These are phyloP conservation scores for Leucoraja erinaceus DNA, from an alignment of 2,113 vertebrate genomes.

Conservation along the genomic window DNA sequence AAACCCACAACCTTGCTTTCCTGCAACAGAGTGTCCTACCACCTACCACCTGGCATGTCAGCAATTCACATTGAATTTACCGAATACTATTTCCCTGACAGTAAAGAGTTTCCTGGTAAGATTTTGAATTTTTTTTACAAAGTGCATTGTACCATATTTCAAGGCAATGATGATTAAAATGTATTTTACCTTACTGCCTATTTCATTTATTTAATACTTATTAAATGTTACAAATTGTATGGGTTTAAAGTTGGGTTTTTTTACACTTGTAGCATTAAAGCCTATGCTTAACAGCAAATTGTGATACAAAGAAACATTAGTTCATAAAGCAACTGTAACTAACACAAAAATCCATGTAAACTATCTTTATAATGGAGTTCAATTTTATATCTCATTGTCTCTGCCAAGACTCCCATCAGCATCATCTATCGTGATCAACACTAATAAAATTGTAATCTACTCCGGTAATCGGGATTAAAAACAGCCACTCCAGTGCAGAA, in stretches of 20 bases:
- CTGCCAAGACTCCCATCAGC: too few relatives aligned
- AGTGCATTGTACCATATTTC: too few relatives aligned
- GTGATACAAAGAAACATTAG: background rate
- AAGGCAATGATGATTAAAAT: too few relatives aligned
- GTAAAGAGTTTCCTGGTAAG: conserved; percentile 74
- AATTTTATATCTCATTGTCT: background rate
- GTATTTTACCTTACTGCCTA: too few relatives aligned
- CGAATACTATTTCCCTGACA: conserved; percentile 91
- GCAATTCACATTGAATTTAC: conserved; percentile 91
- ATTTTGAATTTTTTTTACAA: background rate
- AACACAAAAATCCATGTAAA: background rate
- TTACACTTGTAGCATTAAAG: background rate
- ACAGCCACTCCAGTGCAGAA: too few relatives aligned
- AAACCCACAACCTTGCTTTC: conserved; percentile 83
- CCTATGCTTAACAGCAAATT: background rate
- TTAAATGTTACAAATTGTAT: background rate
- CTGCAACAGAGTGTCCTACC: conserved; percentile 74
- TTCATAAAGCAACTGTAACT: background rate
- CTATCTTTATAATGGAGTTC: background rate
- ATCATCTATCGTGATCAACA: too few relatives aligned
- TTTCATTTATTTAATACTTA: background rate
- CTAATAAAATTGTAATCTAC: too few relatives aligned
- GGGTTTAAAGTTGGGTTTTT: background rate
- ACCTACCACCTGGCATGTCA: conserved; percentile 67
- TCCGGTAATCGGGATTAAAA: too few relatives aligned